These are phyloP conservation scores for Melikaiella ostensackeni DNA, from an alignment of 2,888 invertebrate species.

Conservation along the genomic window DNA sequence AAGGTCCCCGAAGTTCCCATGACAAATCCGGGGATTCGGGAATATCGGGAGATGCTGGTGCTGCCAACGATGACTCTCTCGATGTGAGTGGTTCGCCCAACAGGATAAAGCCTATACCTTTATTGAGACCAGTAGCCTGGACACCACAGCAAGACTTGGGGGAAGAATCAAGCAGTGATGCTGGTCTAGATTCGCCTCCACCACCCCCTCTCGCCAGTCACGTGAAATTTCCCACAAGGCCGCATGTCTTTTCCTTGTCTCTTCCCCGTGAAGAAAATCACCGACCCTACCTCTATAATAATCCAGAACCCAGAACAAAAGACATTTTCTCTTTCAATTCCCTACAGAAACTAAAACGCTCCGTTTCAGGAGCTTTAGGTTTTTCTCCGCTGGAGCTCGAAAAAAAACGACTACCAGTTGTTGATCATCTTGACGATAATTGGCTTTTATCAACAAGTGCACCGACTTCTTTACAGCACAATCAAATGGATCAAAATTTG, in stretches of 20 bases:
- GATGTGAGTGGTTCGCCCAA: constrained; percentile 62
- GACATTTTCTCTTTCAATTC: constrained; percentile 80
- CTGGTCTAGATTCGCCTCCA: constrained; percentile 73
- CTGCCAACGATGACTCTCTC: constrained; percentile 76
- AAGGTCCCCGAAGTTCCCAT: constrained; percentile 79
- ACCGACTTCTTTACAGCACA: constrained; percentile 87
- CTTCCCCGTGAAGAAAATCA: constrained; percentile 83
- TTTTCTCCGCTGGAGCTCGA: constrained; percentile 79
- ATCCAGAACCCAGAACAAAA: constrained; percentile 71
- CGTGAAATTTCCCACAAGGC: constrained; percentile 76
- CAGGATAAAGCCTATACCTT: constrained; percentile 56
- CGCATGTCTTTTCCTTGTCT: constrained; percentile 87
- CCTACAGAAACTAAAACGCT: constrained; percentile 85
- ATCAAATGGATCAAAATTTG: constrained; percentile 64
- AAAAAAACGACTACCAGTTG: constrained; percentile 74
- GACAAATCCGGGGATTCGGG: constrained; percentile 92
- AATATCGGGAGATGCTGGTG: constrained; percentile 88
- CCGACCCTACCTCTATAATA: constrained; percentile 61
- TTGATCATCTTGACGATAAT: constrained; percentile 80
- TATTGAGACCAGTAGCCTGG: constrained; percentile 80
- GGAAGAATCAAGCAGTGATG: constrained; percentile 79
- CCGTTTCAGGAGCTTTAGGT: constrained; percentile 82
- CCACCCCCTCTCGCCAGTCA: constrained; percentile 62
- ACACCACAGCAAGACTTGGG: constrained; percentile 93
- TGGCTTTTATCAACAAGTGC: constrained; percentile 91